Evolutionary conservation across 2,888 invertebrate genomes (phyloP).

Genomic region (Unio pictorum): DNA sequence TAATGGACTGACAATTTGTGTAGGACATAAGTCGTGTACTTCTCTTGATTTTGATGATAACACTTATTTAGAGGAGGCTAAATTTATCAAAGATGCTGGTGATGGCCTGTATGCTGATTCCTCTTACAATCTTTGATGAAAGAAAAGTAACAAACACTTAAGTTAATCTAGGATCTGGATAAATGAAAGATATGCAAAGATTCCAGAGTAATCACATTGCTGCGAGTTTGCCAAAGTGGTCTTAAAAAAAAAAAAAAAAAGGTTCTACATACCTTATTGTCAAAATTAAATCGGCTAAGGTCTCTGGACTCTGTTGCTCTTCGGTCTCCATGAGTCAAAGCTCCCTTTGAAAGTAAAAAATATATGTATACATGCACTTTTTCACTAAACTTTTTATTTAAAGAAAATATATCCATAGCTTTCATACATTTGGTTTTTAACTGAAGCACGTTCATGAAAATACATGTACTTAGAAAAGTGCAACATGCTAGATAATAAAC

Average conservation of each 20-base stretch:
- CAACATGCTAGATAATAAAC: not conserved
- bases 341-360: slow-evolving; percentile 77
- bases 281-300: slow-evolving; percentile 97
- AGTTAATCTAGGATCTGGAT: not conserved
- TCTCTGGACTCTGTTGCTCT: slow-evolving; percentile 97
- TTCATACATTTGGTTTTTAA: not conserved
- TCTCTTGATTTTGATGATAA: too few species aligned
- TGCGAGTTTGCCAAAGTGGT: not conserved
- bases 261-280: slow-evolving; percentile 81
- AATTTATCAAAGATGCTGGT: too few species aligned
- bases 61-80: too few species aligned
- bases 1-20: too few species aligned
- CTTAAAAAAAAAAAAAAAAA: not conserved
- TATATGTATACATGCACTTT: too few species aligned
- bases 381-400: too few species aligned
- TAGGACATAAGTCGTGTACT: too few species aligned
- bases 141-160: not conserved
- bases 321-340: slow-evolving; percentile 98
- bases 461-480: not conserved
- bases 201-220: too few species aligned
- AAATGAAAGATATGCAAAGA: too few species aligned
- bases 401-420: too few species aligned
- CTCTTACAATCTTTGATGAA: not conserved
- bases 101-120: too few species aligned
- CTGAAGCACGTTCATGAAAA: not conserved